Evolutionary conservation across 2,113 vertebrate genomes (phyloP).

Genomic region (Haemorhous mexicanus): DNA sequence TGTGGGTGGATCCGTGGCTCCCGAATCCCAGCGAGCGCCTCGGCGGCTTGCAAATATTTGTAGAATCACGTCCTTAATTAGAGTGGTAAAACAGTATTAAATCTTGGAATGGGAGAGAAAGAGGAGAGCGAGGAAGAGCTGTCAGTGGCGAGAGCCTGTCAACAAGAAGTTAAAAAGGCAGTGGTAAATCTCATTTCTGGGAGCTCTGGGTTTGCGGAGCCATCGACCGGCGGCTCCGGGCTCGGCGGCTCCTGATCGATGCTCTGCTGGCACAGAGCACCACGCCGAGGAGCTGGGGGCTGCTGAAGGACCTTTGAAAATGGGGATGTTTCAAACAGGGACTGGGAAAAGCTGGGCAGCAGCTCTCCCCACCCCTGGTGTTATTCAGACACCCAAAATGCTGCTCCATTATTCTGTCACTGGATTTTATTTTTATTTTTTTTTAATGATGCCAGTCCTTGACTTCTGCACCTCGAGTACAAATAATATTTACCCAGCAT

Average conservation of each 20-base stretch:
- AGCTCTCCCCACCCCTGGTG: neutral
- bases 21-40: neutral
- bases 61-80: neutral
- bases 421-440: neutral
- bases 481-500: constrained; percentile 59
- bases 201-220: neutral
- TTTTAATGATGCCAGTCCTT: neutral
- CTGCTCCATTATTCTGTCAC: neutral
- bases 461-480: constrained; percentile 4
- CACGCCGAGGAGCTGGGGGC: neutral
- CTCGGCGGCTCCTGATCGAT: neutral
- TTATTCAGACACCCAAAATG: neutral
- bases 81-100: neutral
- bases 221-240: neutral
- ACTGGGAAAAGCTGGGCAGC: neutral
- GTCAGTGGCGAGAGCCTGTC: neutral
- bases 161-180: constrained; percentile 1
- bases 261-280: neutral
- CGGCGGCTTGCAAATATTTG: neutral
- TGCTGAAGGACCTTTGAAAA: neutral
- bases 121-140: neutral
- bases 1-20: neutral
- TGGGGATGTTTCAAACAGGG: neutral
- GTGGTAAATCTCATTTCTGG: neutral
- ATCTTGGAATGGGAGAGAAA: neutral